These are phyloP conservation scores for Eupithecia exiguata DNA, from an alignment of 2,888 invertebrate genomes.

Conservation along the genomic window DNA sequence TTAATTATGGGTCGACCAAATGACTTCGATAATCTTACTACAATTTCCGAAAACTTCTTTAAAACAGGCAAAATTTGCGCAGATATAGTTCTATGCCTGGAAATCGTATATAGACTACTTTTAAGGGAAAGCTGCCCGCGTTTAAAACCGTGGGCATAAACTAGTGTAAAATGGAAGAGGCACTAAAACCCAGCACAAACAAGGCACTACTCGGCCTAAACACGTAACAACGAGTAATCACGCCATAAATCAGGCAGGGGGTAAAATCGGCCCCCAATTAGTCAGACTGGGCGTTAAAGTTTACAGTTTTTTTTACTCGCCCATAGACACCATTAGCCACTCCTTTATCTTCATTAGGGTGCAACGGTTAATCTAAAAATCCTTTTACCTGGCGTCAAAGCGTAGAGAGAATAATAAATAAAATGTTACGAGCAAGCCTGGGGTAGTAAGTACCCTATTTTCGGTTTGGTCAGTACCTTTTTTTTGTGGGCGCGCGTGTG, in stretches of 20 bases:
- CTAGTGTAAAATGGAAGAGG: not conserved
- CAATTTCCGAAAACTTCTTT: not conserved
- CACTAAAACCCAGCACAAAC: constrained; percentile 2
- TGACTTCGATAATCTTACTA: not conserved
- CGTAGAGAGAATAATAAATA: constrained; percentile 70
- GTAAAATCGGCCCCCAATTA: constrained; percentile 53
- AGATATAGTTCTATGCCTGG: not conserved
- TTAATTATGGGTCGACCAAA: not conserved
- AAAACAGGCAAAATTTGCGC: not conserved
- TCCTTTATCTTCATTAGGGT: constrained; percentile 76
- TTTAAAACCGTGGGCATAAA: not conserved
- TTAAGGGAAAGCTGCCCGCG: not conserved
- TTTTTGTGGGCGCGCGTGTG: constrained; percentile 39
- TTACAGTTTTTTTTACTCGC: constrained; percentile 68
- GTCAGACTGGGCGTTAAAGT: constrained; percentile 56
- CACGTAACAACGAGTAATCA: constrained; percentile 66
- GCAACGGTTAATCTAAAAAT: constrained; percentile 73
- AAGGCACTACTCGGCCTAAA: constrained; percentile 33
- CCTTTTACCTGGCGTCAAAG: constrained; percentile 73
- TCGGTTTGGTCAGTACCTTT: constrained; percentile 25
- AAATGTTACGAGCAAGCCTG: constrained; percentile 39
- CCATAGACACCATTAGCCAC: constrained; percentile 62
- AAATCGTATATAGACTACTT: not conserved
- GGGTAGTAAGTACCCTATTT: constrained; percentile 28
- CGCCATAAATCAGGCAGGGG: constrained; percentile 69